Percentiles rank a stretch among this genome's conserved stretches.
These are phyloP conservation scores for Drosophila neonasuta DNA, from an alignment of 2,888 invertebrate species.

Conservation along the genomic window DNA sequence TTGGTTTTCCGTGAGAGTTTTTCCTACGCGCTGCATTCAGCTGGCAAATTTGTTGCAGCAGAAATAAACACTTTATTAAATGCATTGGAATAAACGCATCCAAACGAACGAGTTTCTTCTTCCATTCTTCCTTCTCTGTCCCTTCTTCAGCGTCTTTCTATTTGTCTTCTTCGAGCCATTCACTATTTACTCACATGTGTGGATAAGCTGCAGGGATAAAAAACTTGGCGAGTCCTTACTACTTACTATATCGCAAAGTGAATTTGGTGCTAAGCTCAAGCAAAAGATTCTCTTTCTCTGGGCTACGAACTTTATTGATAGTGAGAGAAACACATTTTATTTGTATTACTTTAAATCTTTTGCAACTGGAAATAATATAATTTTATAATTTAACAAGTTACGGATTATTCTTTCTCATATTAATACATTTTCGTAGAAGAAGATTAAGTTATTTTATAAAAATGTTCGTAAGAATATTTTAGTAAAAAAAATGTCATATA, in stretches of 20 bases:
- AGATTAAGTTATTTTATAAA: too few species aligned
- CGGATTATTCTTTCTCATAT: too few species aligned
- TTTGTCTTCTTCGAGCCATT: constrained; percentile 43
- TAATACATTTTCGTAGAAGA: too few species aligned
- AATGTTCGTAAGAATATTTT: too few species aligned
- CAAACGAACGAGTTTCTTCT: constrained; percentile 3
- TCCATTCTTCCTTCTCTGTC: too few species aligned
- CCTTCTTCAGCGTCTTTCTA: neutral
- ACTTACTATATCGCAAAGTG: constrained; percentile 49
- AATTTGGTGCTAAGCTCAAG: constrained; percentile 72
- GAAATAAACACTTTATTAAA: constrained; percentile 79
- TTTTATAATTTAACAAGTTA: neutral
- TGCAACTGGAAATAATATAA: neutral
- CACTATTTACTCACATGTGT: constrained; percentile 43
- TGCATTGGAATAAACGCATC: constrained; percentile 76
- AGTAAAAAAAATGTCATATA: too few species aligned
- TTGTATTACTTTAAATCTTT: neutral
- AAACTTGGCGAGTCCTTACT: constrained; percentile 44
- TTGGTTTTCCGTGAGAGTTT: constrained; percentile 43
- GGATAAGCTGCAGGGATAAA: constrained; percentile 47
- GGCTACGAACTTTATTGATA: constrained; percentile 13
- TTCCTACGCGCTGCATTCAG: constrained; percentile 55
- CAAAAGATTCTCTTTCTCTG: constrained; percentile 37
- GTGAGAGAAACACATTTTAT: neutral
- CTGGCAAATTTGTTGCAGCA: constrained; percentile 76